Conservation (phyloP, 2,888 invertebrate genomes). For the Cosmorhoe ocellata region DNA sequence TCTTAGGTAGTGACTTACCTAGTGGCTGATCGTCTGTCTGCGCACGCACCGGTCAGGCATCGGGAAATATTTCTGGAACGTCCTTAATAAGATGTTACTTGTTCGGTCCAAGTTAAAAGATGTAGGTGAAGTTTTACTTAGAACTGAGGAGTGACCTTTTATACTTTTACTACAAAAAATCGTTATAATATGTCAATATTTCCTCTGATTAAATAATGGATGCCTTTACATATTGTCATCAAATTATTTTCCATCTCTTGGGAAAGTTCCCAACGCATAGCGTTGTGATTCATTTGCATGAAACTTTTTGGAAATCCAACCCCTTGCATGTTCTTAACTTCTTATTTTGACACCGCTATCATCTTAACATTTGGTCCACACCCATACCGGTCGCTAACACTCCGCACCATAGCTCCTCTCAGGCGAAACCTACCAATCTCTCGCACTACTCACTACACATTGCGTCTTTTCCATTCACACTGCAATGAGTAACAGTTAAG, state of each 20-base stretch:
- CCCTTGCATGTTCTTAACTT: too few relatives aligned
- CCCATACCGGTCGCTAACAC: not conserved
- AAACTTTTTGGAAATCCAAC: too few relatives aligned
- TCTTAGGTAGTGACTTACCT: too few relatives aligned
- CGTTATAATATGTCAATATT: too few relatives aligned
- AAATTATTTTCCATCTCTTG: too few relatives aligned
- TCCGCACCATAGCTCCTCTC: constrained; percentile 5
- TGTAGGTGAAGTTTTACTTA: not conserved
- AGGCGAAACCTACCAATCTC: not conserved
- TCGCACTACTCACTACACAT: constrained; percentile 2
- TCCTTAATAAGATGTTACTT: not conserved
- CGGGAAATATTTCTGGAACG: constrained; percentile 11
- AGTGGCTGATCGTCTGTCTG: not conserved
- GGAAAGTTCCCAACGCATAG: too few relatives aligned
- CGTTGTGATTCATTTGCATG: too few relatives aligned
- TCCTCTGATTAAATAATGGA: too few relatives aligned
- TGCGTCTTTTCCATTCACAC: not conserved
- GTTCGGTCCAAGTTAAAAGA: not conserved
- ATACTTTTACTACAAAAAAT: too few relatives aligned
- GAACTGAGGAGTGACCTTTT: not conserved
- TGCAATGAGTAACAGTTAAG: not conserved
- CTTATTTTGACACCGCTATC: not conserved
- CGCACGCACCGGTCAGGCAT: not conserved
- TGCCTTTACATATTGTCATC: too few relatives aligned
- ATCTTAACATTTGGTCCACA: not conserved